These are phyloP conservation scores for Matsumyia berberina DNA, from an alignment of 2,888 invertebrate species.

Conservation along the genomic window DNA sequence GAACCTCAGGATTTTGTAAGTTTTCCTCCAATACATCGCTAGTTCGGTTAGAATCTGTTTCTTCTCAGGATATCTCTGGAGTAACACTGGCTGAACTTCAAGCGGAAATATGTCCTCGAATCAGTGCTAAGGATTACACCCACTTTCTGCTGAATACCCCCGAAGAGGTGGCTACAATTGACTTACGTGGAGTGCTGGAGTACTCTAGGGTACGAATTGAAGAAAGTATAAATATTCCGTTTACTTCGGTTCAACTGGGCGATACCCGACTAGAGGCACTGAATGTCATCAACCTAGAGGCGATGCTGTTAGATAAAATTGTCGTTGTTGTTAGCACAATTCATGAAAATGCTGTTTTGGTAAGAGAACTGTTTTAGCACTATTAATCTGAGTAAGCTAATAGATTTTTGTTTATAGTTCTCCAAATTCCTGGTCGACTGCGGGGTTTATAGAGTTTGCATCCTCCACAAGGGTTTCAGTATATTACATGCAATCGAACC, in stretches of 20 bases:
- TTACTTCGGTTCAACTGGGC: conserved; percentile 90
- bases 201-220: conserved; percentile 92
- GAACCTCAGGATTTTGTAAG: conserved; percentile 81
- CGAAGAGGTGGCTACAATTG: conserved; percentile 87
- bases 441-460: conserved; percentile 91
- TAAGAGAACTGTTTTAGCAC: conserved; percentile 81
- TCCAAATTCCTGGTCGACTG: conserved; percentile 93
- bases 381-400: background rate
- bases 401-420: conserved; percentile 87
- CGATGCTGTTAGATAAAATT: conserved; percentile 87
- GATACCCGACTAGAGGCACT: conserved; percentile 89
- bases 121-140: conserved; percentile 93
- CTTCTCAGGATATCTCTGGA: conserved; percentile 87
- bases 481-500: conserved; percentile 89
- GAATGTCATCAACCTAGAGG: conserved; percentile 87
- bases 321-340: conserved; percentile 92
- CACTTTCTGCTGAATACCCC: conserved; percentile 88
- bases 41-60: background rate
- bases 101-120: conserved; percentile 91
- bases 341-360: conserved; percentile 91
- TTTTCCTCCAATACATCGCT: background rate
- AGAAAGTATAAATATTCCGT: conserved; percentile 95
- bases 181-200: conserved; percentile 86
- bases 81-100: conserved; percentile 88
- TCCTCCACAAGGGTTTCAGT: conserved; percentile 94